Evolutionary conservation across 2,113 vertebrate genomes (phyloP), one percentile per base, ranked within the genome.

Genomic region (Thunnus maccoyii): DNA sequence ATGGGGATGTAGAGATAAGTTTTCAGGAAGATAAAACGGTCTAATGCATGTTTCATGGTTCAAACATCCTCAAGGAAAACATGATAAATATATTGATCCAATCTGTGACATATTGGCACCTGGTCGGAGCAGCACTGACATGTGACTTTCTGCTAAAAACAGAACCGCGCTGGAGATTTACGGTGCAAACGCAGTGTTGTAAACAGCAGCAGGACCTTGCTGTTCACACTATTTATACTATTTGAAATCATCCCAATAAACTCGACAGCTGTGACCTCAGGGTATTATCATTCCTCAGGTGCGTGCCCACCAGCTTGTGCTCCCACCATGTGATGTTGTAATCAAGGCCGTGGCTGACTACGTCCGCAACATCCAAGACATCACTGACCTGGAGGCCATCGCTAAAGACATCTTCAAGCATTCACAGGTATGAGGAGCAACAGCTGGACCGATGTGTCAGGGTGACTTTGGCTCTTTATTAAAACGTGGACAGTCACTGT

Each of bases 311-410:
- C 98, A 99, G 92, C 95, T 99, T 60, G 97, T 99, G 85, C 95
- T 99, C 86, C 97, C 98, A 1, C 98, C 97, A 0, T 99, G 98
- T 32, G 98, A 99, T 46, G 98, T 99, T 17, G 98, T 99, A 63
- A 99, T 99, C 93, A 97, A 97, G 95, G 98, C 97, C 0, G 98
- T 97, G 65, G 97, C 98, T 2, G 96, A 97, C 89, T 99, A 98
- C 8, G 97, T 99, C 78, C 97, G 96, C 65, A 97, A 95, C 86
- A 95, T 99, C 91, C 96, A 96, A 69, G 97, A 98, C 89, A 94
- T 97, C 77, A 92, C 90, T 60, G 95, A 99, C 93, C 93, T 99
- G 95, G 96, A 99, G 90, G 94, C 96, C 88, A 97, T 98, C 80
- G 96, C 97, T 77, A 96, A 96, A 94, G 97, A 99, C 93, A 96